Conservation (phyloP, 2,888 invertebrate genomes). For the Cheilosia vernalis region DNA sequence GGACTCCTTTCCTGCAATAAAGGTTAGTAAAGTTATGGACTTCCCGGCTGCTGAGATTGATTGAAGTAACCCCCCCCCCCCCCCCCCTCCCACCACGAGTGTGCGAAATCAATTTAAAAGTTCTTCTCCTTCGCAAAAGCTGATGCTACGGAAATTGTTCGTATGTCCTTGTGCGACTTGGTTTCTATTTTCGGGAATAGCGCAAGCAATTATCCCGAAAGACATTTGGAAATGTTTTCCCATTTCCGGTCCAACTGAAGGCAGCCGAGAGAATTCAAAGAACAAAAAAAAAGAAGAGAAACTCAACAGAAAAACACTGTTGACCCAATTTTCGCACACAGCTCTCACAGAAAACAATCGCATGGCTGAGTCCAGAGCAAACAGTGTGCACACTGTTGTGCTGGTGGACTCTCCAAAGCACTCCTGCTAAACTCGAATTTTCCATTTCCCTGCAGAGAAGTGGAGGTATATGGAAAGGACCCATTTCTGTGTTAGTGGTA, state of each 20-base stretch:
- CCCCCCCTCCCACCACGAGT: neutral
- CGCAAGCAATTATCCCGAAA: slow-evolving; percentile 56
- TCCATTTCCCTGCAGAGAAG: slow-evolving; percentile 1
- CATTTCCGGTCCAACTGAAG: slow-evolving; percentile 51
- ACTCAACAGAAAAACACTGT: slow-evolving; percentile 27
- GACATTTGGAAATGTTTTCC: slow-evolving; percentile 46
- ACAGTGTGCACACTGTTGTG: slow-evolving; percentile 12
- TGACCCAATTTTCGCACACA: slow-evolving; percentile 61
- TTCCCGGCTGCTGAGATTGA: slow-evolving; percentile 22
- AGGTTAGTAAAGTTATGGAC: slow-evolving; percentile 20
- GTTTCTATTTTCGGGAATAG: slow-evolving; percentile 45
- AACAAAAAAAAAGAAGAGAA: neutral
- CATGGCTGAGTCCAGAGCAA: slow-evolving; percentile 56
- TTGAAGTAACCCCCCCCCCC: neutral
- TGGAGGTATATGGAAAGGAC: neutral
- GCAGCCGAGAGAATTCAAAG: neutral
- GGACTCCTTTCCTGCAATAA: slow-evolving; percentile 6
- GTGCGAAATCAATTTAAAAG: slow-evolving; percentile 52
- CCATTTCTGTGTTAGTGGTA: neutral
- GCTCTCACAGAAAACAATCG: slow-evolving; percentile 45
- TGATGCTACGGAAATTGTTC: slow-evolving; percentile 9
- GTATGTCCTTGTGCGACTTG: slow-evolving; percentile 11
- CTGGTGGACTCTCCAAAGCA: slow-evolving; percentile 3
- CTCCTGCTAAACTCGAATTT: slow-evolving; percentile 9
- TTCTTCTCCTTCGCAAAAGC: slow-evolving; percentile 10